Evolutionary conservation across 2,888 invertebrate species (phyloP).

Genomic region (Eledona agricola): DNA sequence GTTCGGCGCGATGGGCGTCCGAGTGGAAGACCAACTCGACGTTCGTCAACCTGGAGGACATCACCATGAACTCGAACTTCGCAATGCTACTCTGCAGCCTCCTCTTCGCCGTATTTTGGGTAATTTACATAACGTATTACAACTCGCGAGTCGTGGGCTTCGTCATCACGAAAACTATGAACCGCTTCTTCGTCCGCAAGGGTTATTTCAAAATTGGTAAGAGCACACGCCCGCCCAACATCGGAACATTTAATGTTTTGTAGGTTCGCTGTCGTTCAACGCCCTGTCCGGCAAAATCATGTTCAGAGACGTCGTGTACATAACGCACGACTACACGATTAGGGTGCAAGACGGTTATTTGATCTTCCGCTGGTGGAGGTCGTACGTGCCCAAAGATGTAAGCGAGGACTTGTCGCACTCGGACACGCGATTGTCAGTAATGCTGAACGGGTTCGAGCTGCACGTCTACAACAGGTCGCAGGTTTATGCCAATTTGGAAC

Average conservation of each 20-base stretch:
- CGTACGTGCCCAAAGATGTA: constrained; percentile 93
- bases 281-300: constrained; percentile 98
- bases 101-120: constrained; percentile 86
- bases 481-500: constrained; percentile 86
- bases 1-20: too few relatives aligned
- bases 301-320: constrained; percentile 95
- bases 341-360: constrained; percentile 96
- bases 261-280: constrained; percentile 93
- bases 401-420: constrained; percentile 96
- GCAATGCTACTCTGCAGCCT: constrained; percentile 82
- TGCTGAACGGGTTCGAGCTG: constrained; percentile 92
- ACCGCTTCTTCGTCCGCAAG: constrained; percentile 84
- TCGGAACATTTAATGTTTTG: constrained; percentile 49
- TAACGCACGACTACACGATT: constrained; percentile 91
- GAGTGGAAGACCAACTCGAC: constrained; percentile 49
- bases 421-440: constrained; percentile 88
- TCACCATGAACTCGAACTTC: constrained; percentile 81
- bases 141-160: constrained; percentile 92
- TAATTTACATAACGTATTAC: constrained; percentile 94
- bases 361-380: constrained; percentile 98
- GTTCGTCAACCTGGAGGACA: constrained; percentile 66
- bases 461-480: constrained; percentile 94
- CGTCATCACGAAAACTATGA: constrained; percentile 86
- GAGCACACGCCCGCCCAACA: background rate
- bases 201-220: constrained; percentile 89